Evolutionary conservation across 2,113 vertebrate genomes (phyloP).

Genomic region (Nicator chloris): DNA sequence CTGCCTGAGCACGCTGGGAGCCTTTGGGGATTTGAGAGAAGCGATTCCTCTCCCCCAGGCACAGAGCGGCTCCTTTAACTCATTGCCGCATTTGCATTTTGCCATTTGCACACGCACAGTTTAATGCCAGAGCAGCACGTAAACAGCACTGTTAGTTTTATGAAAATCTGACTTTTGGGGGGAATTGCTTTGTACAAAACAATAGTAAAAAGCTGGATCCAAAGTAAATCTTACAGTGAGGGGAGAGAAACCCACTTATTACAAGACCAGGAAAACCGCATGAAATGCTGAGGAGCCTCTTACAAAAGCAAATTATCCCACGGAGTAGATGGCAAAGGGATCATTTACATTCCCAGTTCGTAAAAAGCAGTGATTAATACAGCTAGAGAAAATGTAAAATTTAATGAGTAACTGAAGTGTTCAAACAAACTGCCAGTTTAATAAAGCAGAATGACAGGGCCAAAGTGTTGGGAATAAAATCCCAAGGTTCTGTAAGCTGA

Average conservation of each 20-base stretch:
- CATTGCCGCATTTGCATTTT: background rate
- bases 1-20: background rate
- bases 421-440: conserved; percentile 26
- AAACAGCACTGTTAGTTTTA: background rate
- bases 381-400: conserved; percentile 35
- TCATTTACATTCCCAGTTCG: conserved; percentile 3
- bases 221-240: background rate
- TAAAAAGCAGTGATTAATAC: conserved; percentile 39
- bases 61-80: background rate
- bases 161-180: background rate
- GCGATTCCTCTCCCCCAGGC: background rate
- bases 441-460: conserved; percentile 4
- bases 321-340: background rate
- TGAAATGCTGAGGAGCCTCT: background rate
- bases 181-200: background rate
- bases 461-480: conserved; percentile 19
- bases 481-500: background rate
- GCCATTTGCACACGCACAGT: background rate
- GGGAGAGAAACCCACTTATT: background rate
- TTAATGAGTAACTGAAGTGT: conserved; percentile 32
- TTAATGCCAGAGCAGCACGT: background rate
- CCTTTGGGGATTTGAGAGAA: background rate
- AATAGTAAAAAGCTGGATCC: background rate
- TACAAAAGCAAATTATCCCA: background rate
- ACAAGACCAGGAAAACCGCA: background rate